Evolutionary conservation across 2,888 invertebrate species (phyloP).

Genomic region (Campoletis raptor): DNA sequence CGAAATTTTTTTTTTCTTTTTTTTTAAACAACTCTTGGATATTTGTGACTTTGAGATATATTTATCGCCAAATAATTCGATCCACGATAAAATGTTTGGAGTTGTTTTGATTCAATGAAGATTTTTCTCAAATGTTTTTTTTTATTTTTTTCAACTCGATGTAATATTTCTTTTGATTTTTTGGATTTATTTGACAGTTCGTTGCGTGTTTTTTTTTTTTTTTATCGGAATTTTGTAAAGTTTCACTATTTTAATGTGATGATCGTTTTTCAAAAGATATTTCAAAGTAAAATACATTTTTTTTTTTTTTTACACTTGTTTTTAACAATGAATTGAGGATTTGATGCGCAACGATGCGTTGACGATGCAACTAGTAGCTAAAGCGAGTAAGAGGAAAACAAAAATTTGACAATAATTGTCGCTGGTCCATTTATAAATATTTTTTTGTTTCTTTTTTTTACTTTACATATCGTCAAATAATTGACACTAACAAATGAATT

Average conservation of each 20-base stretch:
- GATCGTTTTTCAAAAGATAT: neutral
- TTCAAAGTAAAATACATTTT: neutral
- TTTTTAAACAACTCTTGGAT: neutral
- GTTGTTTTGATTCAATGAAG: neutral
- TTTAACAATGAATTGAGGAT: conserved; percentile 20
- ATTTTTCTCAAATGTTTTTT: neutral
- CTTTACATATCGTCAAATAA: neutral
- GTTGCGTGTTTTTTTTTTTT: neutral
- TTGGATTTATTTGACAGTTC: neutral
- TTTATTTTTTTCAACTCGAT: too few species aligned
- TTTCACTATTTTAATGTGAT: neutral
- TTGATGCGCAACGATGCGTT: conserved; percentile 33
- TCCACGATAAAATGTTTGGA: neutral
- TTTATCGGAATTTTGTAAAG: neutral
- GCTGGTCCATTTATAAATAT: conserved; percentile 54
- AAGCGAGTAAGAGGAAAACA: conserved; percentile 29
- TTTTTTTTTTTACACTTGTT: neutral
- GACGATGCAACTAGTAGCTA: conserved; percentile 16
- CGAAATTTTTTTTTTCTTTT: neutral
- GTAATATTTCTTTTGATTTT: neutral
- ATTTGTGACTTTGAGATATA: neutral
- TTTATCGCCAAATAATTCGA: neutral
- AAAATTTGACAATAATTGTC: conserved; percentile 26
- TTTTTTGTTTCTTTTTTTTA: neutral
- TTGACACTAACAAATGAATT: conserved; percentile 1